Base-by-base conservation (phyloP, 2,888 invertebrate species). In the Leptinotarsa haldemani region DNA sequence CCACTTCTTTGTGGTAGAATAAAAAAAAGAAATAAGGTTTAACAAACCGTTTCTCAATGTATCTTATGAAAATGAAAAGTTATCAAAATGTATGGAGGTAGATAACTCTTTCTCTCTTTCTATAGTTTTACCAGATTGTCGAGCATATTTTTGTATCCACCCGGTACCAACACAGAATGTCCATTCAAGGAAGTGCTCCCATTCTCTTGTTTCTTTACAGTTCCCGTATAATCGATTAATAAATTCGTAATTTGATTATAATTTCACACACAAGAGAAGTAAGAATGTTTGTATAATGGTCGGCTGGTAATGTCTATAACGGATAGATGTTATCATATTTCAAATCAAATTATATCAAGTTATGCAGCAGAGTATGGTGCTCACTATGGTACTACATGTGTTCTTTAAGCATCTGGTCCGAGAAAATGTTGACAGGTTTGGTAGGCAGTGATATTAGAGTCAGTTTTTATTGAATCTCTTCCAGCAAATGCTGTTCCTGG, bases 401-500 rank as follows among this genome's bases (percentile, higher is more conserved):
- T 61, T 61, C 61, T 61, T 61, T 61, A 61, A 61, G 61, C 61
- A 61, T 61, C 61, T 61, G 61, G 61, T 61, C n/a, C 61, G 61
- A 61, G 61, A 61, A 61, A 61, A 61, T 61, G 61, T 40, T 61
- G 61, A 61, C 61, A 61, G 61, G 61, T 61, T 61, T 61, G 61
- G 61, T 61, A 61, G 61, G 61, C 61, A 30, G 61, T 40, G 61
- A 61, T 61, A 61, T 61, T 40, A 61, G 61, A 30, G 61, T 56
- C 20, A 56, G 22, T 61, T 61, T 61, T 61, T 61, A 61, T 61
- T 61, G 40, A n/a, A 58, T 61, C n/a, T 61, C 25, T 61, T 61
- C 61, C 30, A 61, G 61, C 61, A 61, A 61, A 61, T 61, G 61
- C 61, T 61, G 25, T 61, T 61, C 61, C 61, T 61, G 61, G 61